These are phyloP conservation scores for Scalopus aquaticus DNA, from an alignment of 2,113 vertebrate species.

Conservation along the genomic window DNA sequence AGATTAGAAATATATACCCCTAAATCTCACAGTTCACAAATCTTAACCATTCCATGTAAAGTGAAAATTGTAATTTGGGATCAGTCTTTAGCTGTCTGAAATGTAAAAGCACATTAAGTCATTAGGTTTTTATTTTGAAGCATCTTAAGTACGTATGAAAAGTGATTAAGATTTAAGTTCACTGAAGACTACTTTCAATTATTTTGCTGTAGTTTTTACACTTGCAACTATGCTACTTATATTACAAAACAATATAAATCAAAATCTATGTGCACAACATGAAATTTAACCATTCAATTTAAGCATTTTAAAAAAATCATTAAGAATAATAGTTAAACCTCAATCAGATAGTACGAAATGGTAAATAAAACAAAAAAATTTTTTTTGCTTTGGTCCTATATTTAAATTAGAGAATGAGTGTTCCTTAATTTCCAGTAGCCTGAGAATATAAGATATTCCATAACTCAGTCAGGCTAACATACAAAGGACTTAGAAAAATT, in stretches of 20 bases:
- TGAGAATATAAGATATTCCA: conserved; percentile 10
- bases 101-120: conserved; percentile 1
- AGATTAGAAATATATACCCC: conserved; percentile 15
- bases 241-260: conserved; percentile 47
- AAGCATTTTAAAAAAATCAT: conserved; percentile 33
- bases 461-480: not conserved
- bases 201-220: conserved; percentile 12
- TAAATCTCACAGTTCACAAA: conserved; percentile 38
- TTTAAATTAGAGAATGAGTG: not conserved
- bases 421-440: conserved; percentile 29
- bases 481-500: conserved; percentile 15
- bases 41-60: conserved; percentile 5
- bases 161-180: conserved; percentile 1
- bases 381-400: not conserved
- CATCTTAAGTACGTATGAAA: conserved; percentile 29
- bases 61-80: conserved; percentile 30
- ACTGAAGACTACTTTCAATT: not conserved
- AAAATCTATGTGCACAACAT: conserved; percentile 9
- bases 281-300: conserved; percentile 33
- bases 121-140: conserved; percentile 41
- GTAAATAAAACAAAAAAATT: not conserved
- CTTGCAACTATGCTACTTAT: not conserved
- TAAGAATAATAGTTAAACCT: conserved; percentile 10
- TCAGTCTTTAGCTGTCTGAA: conserved; percentile 39
- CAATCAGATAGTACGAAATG: not conserved